A percentile compares a stretch with the other conserved stretches of the same genome.
Conservation (phyloP, 1,140 invertebrate species). For the Lepidurus couesii region DNA sequence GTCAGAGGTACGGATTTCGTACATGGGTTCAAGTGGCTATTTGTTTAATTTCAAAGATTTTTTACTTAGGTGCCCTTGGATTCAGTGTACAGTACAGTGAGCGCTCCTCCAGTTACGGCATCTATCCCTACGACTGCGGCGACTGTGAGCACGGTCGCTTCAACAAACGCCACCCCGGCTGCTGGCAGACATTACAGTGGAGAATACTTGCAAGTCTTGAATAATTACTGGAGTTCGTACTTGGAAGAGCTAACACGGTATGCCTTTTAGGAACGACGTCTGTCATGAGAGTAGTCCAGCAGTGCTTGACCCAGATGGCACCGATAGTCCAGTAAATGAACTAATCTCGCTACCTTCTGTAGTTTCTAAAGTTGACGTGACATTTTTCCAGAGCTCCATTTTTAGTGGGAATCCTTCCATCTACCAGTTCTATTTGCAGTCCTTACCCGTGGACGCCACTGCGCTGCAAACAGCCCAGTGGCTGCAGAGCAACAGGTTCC, state of each 20-base stretch:
- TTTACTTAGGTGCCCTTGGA: not conserved
- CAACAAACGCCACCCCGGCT: not conserved
- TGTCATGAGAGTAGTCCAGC: slow-evolving; percentile 23
- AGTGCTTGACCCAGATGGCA: slow-evolving; percentile 32
- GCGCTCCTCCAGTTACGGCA: not conserved
- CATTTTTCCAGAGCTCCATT: slow-evolving; percentile 28
- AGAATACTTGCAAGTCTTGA: not conserved
- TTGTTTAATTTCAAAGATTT: not conserved
- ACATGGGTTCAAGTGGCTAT: not conserved
- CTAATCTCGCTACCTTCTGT: not conserved
- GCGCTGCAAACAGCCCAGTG: slow-evolving; percentile 67
- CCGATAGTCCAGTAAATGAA: slow-evolving; percentile 35
- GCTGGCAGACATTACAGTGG: not conserved
- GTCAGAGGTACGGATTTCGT: slow-evolving; percentile 59
- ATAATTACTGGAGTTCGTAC: not conserved
- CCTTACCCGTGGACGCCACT: slow-evolving; percentile 56
- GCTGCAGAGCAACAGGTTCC: slow-evolving; percentile 73
- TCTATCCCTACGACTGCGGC: not conserved
- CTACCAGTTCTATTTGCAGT: slow-evolving; percentile 36
- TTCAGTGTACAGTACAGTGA: not conserved
- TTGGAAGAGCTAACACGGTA: not conserved
- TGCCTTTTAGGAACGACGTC: not conserved
- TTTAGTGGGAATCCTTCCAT: slow-evolving; percentile 27
- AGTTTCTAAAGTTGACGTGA: not conserved
- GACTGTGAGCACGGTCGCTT: not conserved